phyloP scores from a whole-genome alignment of 64 coral and sea anemone species.

The Montipora cactus region DNA sequence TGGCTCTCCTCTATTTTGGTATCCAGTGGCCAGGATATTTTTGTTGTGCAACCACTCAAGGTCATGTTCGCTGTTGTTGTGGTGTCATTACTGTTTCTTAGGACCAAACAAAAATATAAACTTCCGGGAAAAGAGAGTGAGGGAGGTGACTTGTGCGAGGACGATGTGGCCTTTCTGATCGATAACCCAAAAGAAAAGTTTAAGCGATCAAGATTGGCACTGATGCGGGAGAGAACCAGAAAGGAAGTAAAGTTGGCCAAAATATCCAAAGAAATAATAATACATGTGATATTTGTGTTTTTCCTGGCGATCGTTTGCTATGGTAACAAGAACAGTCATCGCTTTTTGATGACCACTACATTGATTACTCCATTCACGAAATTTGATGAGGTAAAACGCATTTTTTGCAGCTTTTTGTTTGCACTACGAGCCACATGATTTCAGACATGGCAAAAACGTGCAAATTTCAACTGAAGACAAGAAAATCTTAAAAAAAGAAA shows the following conservation, averaged over 20 bases:
- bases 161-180: not conserved
- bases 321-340: constrained; percentile 50
- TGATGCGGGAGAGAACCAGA: constrained; percentile 31
- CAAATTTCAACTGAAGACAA: too few relatives aligned
- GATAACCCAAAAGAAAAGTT: constrained; percentile 35
- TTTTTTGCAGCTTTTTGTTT: not conserved
- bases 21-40: constrained; percentile 61
- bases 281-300: constrained; percentile 52
- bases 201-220: constrained; percentile 1
- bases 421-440: too few relatives aligned
- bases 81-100: constrained; percentile 35
- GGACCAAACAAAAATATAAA: constrained; percentile 21
- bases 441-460: too few relatives aligned
- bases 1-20: constrained; percentile 72
- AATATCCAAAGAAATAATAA: constrained; percentile 37
- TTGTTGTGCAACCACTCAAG: constrained; percentile 67
- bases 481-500: too few relatives aligned
- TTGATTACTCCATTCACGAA: constrained; percentile 10
- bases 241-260: constrained; percentile 38
- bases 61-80: constrained; percentile 44
- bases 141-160: not conserved
- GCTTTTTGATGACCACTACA: constrained; percentile 34
- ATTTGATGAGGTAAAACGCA: constrained; percentile 46
- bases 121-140: not conserved
- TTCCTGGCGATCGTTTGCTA: constrained; percentile 56